phyloP scores from a whole-genome alignment of 2,888 invertebrate genomes.

The Danaus chrysippus region DNA sequence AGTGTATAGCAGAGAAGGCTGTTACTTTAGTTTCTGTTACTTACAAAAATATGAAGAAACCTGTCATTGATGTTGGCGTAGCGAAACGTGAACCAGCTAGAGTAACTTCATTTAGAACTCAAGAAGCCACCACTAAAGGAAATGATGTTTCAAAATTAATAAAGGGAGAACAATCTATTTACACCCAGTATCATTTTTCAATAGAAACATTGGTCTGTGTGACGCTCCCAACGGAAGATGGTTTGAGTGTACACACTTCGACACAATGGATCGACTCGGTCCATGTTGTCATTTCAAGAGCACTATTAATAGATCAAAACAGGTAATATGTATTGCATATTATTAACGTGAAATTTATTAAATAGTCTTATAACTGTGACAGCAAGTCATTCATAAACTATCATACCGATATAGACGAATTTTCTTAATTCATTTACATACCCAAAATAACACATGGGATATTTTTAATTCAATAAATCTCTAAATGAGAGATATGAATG shows the following conservation, averaged over 20 bases:
- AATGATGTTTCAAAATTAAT: constrained; percentile 67
- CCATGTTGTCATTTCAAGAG: constrained; percentile 73
- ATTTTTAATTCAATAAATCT: not conserved
- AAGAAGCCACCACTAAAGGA: constrained; percentile 55
- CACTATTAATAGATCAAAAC: constrained; percentile 75
- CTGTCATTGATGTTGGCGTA: constrained; percentile 49
- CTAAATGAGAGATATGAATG: too few species aligned
- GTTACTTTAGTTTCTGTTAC: constrained; percentile 78
- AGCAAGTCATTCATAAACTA: too few species aligned
- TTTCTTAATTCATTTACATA: too few species aligned
- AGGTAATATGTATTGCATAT: constrained; percentile 54
- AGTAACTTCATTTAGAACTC: constrained; percentile 39
- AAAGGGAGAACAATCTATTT: constrained; percentile 76
- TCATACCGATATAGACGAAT: too few species aligned
- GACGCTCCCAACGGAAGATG: constrained; percentile 82
- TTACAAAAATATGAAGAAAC: constrained; percentile 65
- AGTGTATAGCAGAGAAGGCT: constrained; percentile 77
- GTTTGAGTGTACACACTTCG: constrained; percentile 79
- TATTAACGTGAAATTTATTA: too few species aligned
- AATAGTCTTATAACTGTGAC: too few species aligned
- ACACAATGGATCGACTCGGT: constrained; percentile 79
- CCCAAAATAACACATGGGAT: too few species aligned
- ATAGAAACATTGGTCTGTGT: constrained; percentile 83
- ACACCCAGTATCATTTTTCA: constrained; percentile 83
- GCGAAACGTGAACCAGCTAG: constrained; percentile 49